Conservation (phyloP, 1,140 invertebrate genomes). For the Protaetia brevitarsis region DNA sequence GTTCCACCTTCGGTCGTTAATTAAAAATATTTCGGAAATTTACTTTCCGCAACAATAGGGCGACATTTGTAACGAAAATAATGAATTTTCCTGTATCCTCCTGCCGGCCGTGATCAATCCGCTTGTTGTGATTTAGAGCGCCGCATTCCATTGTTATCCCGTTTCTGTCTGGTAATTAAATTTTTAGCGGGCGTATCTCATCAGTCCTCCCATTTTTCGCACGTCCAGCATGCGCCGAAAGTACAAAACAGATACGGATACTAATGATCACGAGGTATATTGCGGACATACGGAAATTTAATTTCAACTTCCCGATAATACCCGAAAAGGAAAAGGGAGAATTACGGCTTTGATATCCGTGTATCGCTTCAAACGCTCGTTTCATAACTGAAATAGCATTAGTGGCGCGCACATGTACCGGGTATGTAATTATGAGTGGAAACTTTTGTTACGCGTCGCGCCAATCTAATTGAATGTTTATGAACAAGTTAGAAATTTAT, state of each 20-base stretch:
- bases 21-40: background rate
- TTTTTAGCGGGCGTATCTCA: constrained; percentile 7
- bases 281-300: background rate
- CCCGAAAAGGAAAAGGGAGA: background rate
- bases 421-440: no score
- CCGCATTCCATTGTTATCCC: constrained; percentile 1
- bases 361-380: no score
- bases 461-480: no score
- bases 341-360: background rate
- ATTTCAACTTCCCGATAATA: constrained; percentile 11
- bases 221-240: background rate
- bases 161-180: constrained; percentile 6
- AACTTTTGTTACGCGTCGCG: no score
- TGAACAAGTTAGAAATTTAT: no score
- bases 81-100: constrained; percentile 7
- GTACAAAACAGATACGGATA: constrained; percentile 1
- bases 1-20: background rate
- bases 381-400: no score
- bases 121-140: background rate
- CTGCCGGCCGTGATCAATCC: constrained; percentile 1
- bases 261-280: constrained; percentile 3
- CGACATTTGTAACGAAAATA: constrained; percentile 9
- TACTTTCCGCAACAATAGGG: background rate
- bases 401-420: no score
- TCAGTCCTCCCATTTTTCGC: constrained; percentile 10